A percentile compares a stretch with the other conserved stretches of the same genome.
Conservation (phyloP, 2,113 vertebrate species). For the Apus apus region DNA sequence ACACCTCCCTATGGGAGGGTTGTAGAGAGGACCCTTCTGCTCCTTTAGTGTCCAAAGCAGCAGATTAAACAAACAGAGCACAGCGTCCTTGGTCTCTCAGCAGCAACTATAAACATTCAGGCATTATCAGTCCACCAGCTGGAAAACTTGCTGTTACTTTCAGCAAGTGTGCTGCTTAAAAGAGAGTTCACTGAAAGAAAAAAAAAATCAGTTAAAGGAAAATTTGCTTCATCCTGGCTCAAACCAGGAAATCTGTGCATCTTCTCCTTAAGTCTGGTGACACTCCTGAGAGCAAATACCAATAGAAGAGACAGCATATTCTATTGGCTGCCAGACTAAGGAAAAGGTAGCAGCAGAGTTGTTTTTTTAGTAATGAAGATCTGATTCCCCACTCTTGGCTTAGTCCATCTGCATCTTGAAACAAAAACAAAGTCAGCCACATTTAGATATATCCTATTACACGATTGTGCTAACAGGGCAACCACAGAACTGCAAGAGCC, state of each 20-base stretch:
- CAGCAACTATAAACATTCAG: too few relatives aligned
- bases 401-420: background rate
- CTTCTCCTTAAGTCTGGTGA: background rate
- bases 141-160: too few relatives aligned
- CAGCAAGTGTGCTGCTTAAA: too few relatives aligned
- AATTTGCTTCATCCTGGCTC: too few relatives aligned
- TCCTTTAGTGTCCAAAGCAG: too few relatives aligned
- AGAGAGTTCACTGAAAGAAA: too few relatives aligned
- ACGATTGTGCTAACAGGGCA: background rate
- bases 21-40: too few relatives aligned
- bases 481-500: background rate
- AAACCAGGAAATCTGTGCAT: background rate
- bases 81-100: too few relatives aligned
- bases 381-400: background rate
- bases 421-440: background rate
- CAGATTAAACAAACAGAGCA: too few relatives aligned
- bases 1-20: too few relatives aligned
- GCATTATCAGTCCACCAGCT: too few relatives aligned
- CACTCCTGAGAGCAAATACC: background rate
- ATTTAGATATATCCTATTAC: background rate
- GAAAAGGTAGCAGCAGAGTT: accelerated
- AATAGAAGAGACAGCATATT: background rate
- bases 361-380: background rate
- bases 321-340: background rate
- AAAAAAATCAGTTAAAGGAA: too few relatives aligned